Evolutionary conservation across 2,113 vertebrate genomes (phyloP), one percentile per base, ranked within the genome.

Genomic region (Corvus moneduloides): DNA sequence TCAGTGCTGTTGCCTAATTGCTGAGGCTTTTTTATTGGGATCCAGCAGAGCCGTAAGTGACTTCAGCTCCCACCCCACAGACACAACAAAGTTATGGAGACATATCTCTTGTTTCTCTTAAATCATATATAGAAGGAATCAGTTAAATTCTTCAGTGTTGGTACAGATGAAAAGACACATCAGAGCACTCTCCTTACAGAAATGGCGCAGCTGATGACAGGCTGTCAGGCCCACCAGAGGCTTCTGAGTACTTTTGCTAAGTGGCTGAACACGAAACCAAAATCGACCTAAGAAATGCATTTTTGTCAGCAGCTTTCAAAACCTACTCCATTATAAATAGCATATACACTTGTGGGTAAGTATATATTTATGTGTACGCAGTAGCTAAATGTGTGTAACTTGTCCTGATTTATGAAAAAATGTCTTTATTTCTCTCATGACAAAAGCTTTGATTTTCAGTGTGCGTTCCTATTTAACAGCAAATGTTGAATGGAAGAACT

Each of bases 281-380:
- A 71, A 68, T n/a, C 68, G 56, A 61, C 39, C 64, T 44, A 78
- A 94, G 72, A 56, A 77, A 75, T 27, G 10, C 2, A 0, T 5
- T 88, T 93, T 68, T 89, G n/a, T 72, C 66, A 90, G 64, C 73
- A 89, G 71, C 74, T 89, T 87, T 87, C 15, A 4, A 93, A 87
- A 73, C 26, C 32, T 12, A 16, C 24, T 81, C 49, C 18, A 15
- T 61, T 73, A 68, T 33, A 88, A 88, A 75, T 20, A 84, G 52
- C 17, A 37, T 18, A 41, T 11, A 24, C 41, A 22, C 0, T 0
- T 32, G 35, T 19, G 16, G 13, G 17, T 71, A 74, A 51, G 33
- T 71, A 33, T 4, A 12, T 54, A 49, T 56, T 89, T 37, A 27
- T 56, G 26, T 8, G 23, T 64, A 39, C 0, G 0, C 11, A 64